phyloP scores from a whole-genome alignment of 2,113 vertebrate genomes.

The Coptodon bakossiorum region DNA sequence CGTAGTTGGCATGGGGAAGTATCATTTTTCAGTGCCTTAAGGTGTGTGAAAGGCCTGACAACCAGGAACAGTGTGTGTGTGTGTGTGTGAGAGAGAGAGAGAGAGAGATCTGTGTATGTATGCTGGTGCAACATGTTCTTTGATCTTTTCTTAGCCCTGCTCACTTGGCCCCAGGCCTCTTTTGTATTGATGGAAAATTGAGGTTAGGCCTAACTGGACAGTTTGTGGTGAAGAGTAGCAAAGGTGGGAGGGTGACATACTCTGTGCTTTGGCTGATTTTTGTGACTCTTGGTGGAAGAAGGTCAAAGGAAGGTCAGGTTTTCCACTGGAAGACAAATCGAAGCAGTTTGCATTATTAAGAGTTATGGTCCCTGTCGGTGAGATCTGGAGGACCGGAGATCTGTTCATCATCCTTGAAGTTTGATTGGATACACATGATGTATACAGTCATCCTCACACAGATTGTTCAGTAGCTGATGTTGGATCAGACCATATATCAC shows the following conservation, averaged over 20 bases:
- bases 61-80: background rate
- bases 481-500: slow-evolving; percentile 20
- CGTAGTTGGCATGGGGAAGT: background rate
- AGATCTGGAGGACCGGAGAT: background rate
- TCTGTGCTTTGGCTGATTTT: background rate
- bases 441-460: slow-evolving; percentile 17
- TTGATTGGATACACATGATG: slow-evolving; percentile 35
- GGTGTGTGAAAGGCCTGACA: background rate
- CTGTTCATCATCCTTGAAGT: slow-evolving; percentile 34
- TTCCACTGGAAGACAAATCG: background rate
- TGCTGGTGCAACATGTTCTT: slow-evolving; percentile 21
- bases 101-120: background rate
- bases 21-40: background rate
- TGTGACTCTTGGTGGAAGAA: slow-evolving; percentile 22
- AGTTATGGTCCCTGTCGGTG: slow-evolving; percentile 7
- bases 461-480: background rate
- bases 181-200: slow-evolving; percentile 36
- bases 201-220: slow-evolving; percentile 29
- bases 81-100: accelerated
- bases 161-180: background rate
- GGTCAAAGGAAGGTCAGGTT: slow-evolving; percentile 44
- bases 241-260: background rate
- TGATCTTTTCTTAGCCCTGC: slow-evolving; percentile 40
- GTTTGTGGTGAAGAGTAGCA: background rate
- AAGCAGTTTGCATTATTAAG: slow-evolving; percentile 18